A percentile compares a stretch with the other conserved stretches of the same genome.
phyloP scores from a whole-genome alignment of 2,797 vertebrate species.

The Diplodus puntazzo region DNA sequence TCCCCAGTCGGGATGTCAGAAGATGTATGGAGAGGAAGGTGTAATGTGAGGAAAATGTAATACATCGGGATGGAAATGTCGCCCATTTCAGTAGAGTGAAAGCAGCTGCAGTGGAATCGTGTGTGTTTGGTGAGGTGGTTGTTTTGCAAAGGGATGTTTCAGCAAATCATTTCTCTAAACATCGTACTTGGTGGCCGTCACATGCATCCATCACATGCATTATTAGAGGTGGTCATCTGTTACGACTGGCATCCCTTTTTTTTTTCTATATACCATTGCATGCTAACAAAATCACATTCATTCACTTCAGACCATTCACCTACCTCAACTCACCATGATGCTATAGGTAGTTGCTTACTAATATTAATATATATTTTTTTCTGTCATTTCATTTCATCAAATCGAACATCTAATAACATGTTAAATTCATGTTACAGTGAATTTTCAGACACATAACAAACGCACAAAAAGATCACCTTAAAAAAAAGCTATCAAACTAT shows the following conservation, averaged over 20 bases:
- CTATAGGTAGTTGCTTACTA: too few species aligned
- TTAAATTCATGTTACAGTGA: too few species aligned
- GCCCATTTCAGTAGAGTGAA: conserved; percentile 6
- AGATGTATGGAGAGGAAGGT: conserved; percentile 10
- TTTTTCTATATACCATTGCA: neutral
- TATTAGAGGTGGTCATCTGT: neutral
- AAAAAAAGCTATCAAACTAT: too few species aligned
- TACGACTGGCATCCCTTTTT: neutral
- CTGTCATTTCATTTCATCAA: too few species aligned
- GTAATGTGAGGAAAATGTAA: conserved; percentile 26
- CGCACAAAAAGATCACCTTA: too few species aligned
- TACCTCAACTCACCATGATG: neutral
- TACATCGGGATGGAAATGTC: conserved; percentile 9
- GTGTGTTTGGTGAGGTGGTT: neutral
- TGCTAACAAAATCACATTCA: neutral
- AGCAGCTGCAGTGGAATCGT: conserved; percentile 6
- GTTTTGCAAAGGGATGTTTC: neutral
- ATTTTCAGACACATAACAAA: too few species aligned
- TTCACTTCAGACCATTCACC: neutral
- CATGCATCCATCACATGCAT: neutral
- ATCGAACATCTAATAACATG: too few species aligned
- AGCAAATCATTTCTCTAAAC: neutral
- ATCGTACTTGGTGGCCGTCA: neutral
- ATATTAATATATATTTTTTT: too few species aligned
- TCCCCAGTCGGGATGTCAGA: conserved; percentile 32